Conservation (phyloP, 2,113 vertebrate genomes). For the Dromas ardeola region DNA sequence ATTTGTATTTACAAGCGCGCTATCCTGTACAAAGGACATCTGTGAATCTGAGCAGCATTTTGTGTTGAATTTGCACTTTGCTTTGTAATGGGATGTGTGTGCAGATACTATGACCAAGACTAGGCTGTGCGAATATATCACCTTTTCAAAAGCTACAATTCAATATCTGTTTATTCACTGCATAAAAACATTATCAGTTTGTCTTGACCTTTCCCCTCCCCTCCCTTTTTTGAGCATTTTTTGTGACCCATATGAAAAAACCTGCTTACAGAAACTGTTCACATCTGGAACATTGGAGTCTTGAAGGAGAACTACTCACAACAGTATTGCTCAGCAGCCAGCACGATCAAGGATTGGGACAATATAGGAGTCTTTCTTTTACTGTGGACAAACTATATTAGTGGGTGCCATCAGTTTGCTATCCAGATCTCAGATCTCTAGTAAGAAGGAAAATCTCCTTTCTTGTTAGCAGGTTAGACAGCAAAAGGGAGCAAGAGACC, state of each 20-base stretch:
- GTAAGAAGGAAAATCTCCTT: background rate
- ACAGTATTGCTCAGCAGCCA: background rate
- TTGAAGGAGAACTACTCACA: background rate
- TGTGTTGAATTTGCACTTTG: background rate
- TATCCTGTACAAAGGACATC: background rate
- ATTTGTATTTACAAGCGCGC: background rate
- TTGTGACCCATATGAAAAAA: background rate
- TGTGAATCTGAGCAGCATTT: background rate
- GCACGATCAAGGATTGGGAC: background rate
- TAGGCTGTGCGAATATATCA: background rate
- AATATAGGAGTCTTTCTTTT: background rate
- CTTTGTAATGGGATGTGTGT: background rate
- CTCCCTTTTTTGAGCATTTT: background rate
- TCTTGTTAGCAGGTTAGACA: background rate
- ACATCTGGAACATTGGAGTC: background rate
- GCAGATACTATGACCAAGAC: background rate
- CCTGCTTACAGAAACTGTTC: background rate
- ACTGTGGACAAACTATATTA: background rate
- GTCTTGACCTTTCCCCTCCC: background rate
- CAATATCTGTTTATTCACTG: background rate
- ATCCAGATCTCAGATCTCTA: background rate
- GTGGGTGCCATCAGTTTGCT: background rate
- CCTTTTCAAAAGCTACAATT: background rate
- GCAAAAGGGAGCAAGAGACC: background rate
- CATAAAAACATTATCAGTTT: background rate